Evolutionary conservation across 2,797 vertebrate species (phyloP).

Genomic region (Hydrophis major): DNA sequence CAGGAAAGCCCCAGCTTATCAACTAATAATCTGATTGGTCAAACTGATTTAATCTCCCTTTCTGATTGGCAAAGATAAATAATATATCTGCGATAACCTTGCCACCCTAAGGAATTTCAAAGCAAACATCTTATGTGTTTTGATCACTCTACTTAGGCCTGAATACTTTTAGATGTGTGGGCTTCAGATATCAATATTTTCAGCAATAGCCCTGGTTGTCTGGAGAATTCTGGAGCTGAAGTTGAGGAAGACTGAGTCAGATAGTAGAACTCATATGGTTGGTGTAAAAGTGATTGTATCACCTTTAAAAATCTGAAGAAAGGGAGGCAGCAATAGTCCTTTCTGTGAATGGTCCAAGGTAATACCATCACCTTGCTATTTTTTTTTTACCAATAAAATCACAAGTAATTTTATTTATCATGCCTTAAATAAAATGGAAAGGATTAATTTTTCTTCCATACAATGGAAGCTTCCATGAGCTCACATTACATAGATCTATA

Average conservation of each 20-base stretch:
- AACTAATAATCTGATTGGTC: background rate
- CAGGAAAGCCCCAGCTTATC: background rate
- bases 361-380: background rate
- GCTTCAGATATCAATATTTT: background rate
- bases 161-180: background rate
- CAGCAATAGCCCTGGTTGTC: background rate
- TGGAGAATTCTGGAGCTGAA: background rate
- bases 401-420: background rate
- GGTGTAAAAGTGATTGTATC: background rate
- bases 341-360: background rate
- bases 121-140: background rate
- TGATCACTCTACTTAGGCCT: background rate
- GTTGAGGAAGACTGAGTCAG: background rate
- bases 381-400: background rate
- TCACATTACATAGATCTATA: background rate
- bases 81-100: background rate
- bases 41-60: background rate
- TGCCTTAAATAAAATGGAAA: background rate
- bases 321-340: background rate
- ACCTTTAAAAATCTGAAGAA: background rate
- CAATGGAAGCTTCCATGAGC: background rate
- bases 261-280: background rate
- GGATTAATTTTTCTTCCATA: background rate
- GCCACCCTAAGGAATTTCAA: background rate
- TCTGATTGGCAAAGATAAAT: background rate